A percentile compares a stretch with the other conserved stretches of the same genome.
These are phyloP conservation scores for Pogonocichla stellata DNA, from an alignment of 2,113 vertebrate genomes.

Conservation along the genomic window DNA sequence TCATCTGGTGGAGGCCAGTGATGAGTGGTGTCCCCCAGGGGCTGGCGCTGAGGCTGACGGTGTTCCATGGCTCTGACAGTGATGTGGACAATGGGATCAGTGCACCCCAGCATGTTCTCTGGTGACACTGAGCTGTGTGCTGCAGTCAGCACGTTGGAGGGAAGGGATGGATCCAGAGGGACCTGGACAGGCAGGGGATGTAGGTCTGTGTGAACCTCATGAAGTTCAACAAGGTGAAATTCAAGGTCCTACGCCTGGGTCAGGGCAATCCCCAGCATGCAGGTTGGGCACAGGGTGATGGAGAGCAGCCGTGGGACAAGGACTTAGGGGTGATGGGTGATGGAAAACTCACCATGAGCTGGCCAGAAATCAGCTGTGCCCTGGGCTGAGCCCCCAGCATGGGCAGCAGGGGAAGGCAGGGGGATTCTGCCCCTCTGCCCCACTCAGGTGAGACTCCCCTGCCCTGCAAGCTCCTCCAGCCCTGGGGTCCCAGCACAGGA, in stretches of 20 bases:
- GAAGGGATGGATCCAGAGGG: background rate
- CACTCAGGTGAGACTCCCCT: accelerated
- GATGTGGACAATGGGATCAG: background rate
- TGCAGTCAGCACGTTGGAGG: accelerated
- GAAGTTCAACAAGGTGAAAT: background rate
- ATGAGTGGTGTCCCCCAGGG: background rate
- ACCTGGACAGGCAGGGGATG: background rate
- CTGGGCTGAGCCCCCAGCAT: background rate
- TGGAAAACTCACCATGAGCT: background rate
- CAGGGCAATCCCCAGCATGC: no score
- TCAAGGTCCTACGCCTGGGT: accelerated
- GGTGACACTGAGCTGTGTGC: accelerated
- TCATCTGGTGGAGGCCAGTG: background rate
- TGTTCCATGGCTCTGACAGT: background rate
- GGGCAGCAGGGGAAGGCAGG: background rate
- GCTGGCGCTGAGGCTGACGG: accelerated
- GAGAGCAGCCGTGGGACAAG: background rate
- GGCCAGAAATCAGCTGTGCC: background rate
- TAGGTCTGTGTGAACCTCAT: background rate
- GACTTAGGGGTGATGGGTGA: no score
- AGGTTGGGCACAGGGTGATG: background rate
- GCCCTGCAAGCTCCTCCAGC: background rate
- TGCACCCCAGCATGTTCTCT: accelerated
- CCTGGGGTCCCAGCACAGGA: background rate
- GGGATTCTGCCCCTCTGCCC: background rate